Percentiles rank a stretch among this genome's conserved stretches.
These are phyloP conservation scores for Osmerus eperlanus DNA, from an alignment of 2,113 vertebrate genomes.

Conservation along the genomic window DNA sequence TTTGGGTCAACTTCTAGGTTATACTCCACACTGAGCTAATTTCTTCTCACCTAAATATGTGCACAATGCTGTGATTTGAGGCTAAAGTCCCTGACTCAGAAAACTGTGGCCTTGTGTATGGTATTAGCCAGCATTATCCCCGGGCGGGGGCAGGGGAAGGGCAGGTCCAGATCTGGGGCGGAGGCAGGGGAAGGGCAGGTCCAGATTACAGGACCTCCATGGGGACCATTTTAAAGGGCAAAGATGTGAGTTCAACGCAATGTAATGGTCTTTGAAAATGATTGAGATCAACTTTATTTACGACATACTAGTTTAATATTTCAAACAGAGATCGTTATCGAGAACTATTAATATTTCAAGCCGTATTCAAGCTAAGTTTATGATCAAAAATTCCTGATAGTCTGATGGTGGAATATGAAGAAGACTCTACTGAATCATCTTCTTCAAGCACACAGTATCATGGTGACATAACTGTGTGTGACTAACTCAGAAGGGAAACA, in stretches of 20 bases:
- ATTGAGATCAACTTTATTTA: constrained; percentile 1
- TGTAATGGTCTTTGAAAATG: background rate
- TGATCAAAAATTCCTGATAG: too few relatives aligned
- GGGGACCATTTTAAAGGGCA: constrained; percentile 39
- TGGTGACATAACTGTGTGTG: too few relatives aligned
- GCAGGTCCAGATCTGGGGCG: constrained; percentile 13
- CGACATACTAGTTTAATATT: constrained; percentile 15
- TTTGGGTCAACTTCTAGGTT: background rate
- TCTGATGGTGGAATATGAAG: too few relatives aligned
- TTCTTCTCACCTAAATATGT: constrained; percentile 40
- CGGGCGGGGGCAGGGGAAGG: background rate
- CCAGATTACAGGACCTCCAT: constrained; percentile 25
- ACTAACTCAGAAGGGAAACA: too few relatives aligned
- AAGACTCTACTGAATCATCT: too few relatives aligned
- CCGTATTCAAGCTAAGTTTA: too few relatives aligned
- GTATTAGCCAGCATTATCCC: constrained; percentile 50
- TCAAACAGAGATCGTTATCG: too few relatives aligned
- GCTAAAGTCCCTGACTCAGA: constrained; percentile 57
- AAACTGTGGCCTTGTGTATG: constrained; percentile 43
- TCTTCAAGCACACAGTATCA: too few relatives aligned
- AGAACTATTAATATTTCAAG: background rate
- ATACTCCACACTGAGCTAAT: constrained; percentile 26
- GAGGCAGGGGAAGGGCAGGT: background rate
- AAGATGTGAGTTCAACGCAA: constrained; percentile 16
- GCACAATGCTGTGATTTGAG: constrained; percentile 53